Evolutionary conservation across 2,888 invertebrate genomes (phyloP).

Genomic region (Myopa tessellatipennis): DNA sequence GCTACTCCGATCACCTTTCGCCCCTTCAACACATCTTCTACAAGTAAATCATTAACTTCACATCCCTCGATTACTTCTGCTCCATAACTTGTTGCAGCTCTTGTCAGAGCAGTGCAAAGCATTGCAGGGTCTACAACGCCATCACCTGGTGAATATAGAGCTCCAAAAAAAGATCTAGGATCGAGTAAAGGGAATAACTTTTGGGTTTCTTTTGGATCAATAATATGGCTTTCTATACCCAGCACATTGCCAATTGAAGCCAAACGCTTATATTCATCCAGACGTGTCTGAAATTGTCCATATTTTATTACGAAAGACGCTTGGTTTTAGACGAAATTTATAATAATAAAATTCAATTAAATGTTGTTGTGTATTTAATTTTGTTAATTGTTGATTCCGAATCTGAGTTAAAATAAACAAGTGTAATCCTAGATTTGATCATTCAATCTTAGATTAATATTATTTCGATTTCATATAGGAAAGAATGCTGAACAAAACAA

Average conservation of each 20-base stretch:
- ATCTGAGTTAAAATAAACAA: too few species aligned
- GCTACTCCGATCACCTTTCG: constrained; percentile 80
- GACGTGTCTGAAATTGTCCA: constrained; percentile 72
- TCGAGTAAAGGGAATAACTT: constrained; percentile 83
- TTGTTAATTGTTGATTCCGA: too few species aligned
- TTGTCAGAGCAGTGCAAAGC: constrained; percentile 79
- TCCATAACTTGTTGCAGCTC: constrained; percentile 78
- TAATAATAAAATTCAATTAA: too few species aligned
- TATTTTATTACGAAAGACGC: neutral
- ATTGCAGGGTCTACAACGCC: constrained; percentile 88
- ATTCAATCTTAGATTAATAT: too few species aligned
- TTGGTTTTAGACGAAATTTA: neutral
- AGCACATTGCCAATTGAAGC: constrained; percentile 83
- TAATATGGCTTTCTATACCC: constrained; percentile 80
- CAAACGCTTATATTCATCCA: constrained; percentile 86
- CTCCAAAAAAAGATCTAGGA: constrained; percentile 78
- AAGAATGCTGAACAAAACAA: too few species aligned
- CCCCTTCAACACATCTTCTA: constrained; percentile 71
- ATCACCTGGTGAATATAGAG: constrained; percentile 83
- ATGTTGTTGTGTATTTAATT: too few species aligned
- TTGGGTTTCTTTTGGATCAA: constrained; percentile 79
- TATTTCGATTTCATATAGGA: too few species aligned
- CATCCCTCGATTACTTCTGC: constrained; percentile 82
- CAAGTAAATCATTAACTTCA: constrained; percentile 78
- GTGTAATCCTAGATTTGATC: too few species aligned